Base-by-base conservation (phyloP, 2,113 vertebrate species). In the Taurulus bubalis region DNA sequence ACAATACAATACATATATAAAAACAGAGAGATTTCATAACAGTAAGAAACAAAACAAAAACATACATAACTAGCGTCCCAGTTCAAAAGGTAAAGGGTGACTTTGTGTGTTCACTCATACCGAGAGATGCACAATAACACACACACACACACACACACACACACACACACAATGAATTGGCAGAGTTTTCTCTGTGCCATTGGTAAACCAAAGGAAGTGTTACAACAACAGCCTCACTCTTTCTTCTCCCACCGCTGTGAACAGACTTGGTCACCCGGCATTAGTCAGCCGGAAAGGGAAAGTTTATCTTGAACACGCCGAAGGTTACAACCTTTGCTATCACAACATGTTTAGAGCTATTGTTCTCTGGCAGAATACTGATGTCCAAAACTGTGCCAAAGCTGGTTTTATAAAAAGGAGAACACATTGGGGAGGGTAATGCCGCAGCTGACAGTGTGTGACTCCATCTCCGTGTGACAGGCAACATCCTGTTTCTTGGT, bases 331-430 rank as follows among this genome's bases (percentile, higher is more conserved):
- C 79, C 90, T 87, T 59, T 79, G 74, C 51, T 81, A 85, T 85
- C 70, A 68, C 60, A 70, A 85, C 75, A 82, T 42, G 71, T 83
- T 86, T 59, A 51, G 45, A 26, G 20, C 84, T 20, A 89, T 92
- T 93, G 93, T 93, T 92, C 82, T 64, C 47, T 70, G 77, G 68
- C 53, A 59, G 24, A 81, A 77, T 73, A 87, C 64, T 20, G 72
- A 83, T 80, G 78, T 79, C 83, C 66, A 60, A 73, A 85, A 70
- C 71, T 9, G 24, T 82, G 80, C 86, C 87, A 89, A 66, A 72
- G 34, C 26, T 34, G 42, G 73, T 79, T 85, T 75, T 47, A 73
- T 38, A 75, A 38, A 38, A 38, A 76, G 14, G 53, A 56, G 5
- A 63, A 75, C 10, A 34, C 67, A 56, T 53, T 34, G 38, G 71